Evolutionary conservation across 2,888 invertebrate species (phyloP).

Genomic region (Platycnemis pennipes): DNA sequence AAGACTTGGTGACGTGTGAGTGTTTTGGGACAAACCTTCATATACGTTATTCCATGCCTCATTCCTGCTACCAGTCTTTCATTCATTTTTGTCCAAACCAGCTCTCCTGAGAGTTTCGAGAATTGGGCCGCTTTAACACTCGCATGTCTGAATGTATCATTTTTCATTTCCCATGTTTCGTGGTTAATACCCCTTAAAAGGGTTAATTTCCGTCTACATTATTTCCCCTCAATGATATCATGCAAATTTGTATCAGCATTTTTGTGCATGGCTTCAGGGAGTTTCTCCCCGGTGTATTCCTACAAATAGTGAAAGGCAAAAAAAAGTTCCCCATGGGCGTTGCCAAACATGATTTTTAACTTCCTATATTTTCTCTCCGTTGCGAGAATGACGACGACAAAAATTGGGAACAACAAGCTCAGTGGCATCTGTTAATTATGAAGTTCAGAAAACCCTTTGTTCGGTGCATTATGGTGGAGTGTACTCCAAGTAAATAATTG

Average conservation of each 20-base stretch:
- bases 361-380: not conserved
- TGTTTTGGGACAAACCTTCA: not conserved
- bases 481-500: not conserved
- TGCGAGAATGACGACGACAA: not conserved
- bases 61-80: not conserved
- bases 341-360: not conserved
- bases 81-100: not conserved
- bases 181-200: not conserved
- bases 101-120: not conserved
- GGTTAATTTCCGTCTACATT: not conserved
- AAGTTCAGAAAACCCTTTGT: not conserved
- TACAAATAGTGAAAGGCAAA: not conserved
- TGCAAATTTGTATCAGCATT: not conserved
- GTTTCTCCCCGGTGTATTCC: not conserved
- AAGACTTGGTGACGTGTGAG: not conserved
- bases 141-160: not conserved
- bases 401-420: not conserved
- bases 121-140: not conserved
- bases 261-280: not conserved
- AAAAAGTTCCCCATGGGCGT: not conserved
- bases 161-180: not conserved
- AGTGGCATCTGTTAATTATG: slow-evolving; percentile 2
- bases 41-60: not conserved
- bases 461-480: not conserved
- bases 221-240: not conserved